These are phyloP conservation scores for Morpho achilles DNA, from an alignment of 2,888 invertebrate genomes.

Conservation along the genomic window DNA sequence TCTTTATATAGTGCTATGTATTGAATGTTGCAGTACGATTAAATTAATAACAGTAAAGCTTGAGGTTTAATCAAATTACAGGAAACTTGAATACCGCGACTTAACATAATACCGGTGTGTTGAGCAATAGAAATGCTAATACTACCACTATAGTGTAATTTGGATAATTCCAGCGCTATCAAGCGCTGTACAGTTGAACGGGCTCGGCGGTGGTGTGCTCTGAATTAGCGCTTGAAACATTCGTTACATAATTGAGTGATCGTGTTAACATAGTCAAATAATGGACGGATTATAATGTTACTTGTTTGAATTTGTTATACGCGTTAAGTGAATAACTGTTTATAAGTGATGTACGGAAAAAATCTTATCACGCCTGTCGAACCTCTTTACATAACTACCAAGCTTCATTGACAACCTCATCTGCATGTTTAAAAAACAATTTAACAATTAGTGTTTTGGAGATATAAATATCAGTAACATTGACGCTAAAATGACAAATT, in stretches of 20 bases:
- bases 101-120: slow-evolving; percentile 6
- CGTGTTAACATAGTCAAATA: slow-evolving; percentile 20
- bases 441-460: no score
- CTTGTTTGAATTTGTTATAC: slow-evolving; percentile 8
- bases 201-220: slow-evolving; percentile 35
- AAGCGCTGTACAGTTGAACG: slow-evolving; percentile 38
- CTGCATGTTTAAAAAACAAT: no score
- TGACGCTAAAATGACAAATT: no score
- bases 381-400: no score
- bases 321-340: not conserved
- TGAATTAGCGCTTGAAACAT: slow-evolving; percentile 34
- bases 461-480: no score
- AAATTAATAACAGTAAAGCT: not conserved
- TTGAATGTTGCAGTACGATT: not conserved
- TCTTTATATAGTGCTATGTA: not conserved
- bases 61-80: not conserved
- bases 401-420: no score
- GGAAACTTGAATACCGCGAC: not conserved
- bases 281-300: slow-evolving; percentile 17
- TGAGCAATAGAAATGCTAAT: slow-evolving; percentile 16
- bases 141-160: slow-evolving; percentile 17
- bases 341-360: no score
- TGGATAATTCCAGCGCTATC: slow-evolving; percentile 36
- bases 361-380: no score
- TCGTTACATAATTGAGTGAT: slow-evolving; percentile 25